Percentiles rank a stretch among this genome's conserved stretches.
Evolutionary conservation across 1,140 invertebrate genomes (phyloP).

Genomic region (Leucophenga varia): DNA sequence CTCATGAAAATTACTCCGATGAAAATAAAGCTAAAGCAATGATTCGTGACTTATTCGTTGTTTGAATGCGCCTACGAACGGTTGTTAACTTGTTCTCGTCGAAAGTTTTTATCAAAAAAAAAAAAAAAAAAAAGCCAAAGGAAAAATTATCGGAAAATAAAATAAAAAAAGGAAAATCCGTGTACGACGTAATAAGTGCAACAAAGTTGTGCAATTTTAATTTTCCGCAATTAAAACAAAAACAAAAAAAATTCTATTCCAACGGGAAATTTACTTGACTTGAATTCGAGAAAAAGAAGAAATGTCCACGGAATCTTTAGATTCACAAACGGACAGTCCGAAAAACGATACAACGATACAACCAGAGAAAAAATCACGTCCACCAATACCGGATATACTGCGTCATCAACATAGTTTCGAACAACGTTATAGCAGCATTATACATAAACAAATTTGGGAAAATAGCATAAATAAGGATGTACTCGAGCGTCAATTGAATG

Average conservation of each 20-base stretch:
- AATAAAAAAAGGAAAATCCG: too few species aligned
- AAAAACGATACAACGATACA: neutral
- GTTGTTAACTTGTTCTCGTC: conserved; percentile 14
- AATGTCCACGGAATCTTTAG: conserved; percentile 43
- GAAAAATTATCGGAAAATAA: conserved; percentile 19
- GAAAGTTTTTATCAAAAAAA: too few species aligned
- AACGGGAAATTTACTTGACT: too few species aligned
- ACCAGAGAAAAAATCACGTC: conserved; percentile 8
- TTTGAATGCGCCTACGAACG: conserved; percentile 32
- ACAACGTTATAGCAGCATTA: conserved; percentile 43
- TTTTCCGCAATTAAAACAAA: conserved; percentile 46
- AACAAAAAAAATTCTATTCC: conserved; percentile 1
- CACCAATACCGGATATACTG: conserved; percentile 23
- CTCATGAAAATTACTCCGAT: too few species aligned
- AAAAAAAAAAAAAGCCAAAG: neutral
- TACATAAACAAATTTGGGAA: conserved; percentile 50
- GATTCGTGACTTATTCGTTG: conserved; percentile 50
- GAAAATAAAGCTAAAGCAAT: too few species aligned
- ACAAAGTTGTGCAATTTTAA: conserved; percentile 34
- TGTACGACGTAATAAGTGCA: too few species aligned
- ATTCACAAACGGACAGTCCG: conserved; percentile 7
- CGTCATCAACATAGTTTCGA: conserved; percentile 50
- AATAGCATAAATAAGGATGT: conserved; percentile 48
- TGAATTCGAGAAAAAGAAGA: neutral
- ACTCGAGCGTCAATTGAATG: conserved; percentile 41